phyloP scores from a whole-genome alignment of 1,140 invertebrate species.

The Drosophila orosa region DNA sequence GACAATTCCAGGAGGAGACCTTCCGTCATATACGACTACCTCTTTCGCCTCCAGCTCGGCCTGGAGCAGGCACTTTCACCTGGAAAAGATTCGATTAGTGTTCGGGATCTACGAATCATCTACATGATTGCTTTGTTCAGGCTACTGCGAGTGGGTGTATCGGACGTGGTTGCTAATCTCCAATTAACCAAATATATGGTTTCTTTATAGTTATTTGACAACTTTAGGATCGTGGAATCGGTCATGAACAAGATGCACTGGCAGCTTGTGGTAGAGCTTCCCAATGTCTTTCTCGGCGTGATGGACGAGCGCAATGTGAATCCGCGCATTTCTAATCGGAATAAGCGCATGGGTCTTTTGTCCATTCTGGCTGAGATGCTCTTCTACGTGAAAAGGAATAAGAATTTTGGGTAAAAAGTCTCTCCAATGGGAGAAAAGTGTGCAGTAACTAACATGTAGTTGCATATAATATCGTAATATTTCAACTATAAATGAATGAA shows the following conservation, averaged over 20 bases:
- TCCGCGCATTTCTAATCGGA: not conserved
- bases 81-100: too few relatives aligned
- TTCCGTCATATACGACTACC: not conserved
- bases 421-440: not conserved
- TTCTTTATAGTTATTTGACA: slow-evolving; percentile 21
- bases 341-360: slow-evolving; percentile 21
- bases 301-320: not conserved
- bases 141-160: slow-evolving; percentile 36
- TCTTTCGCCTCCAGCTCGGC: not conserved
- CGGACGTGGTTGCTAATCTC: not conserved
- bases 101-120: slow-evolving; percentile 12
- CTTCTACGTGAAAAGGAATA: not conserved
- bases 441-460: not conserved
- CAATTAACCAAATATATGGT: not conserved
- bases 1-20: not conserved
- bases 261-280: slow-evolving; percentile 27
- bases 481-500: too few relatives aligned
- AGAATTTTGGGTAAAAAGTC: slow-evolving; percentile 2
- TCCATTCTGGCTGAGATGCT: slow-evolving; percentile 35
- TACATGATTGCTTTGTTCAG: slow-evolving; percentile 28
- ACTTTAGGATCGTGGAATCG: slow-evolving; percentile 4
- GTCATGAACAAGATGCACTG: slow-evolving; percentile 23
- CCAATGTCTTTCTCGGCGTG: not conserved
- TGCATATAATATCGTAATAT: not conserved
- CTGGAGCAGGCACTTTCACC: not conserved